phyloP scores from a whole-genome alignment of 2,797 vertebrate species.

The Petrocephalus sullivani region DNA sequence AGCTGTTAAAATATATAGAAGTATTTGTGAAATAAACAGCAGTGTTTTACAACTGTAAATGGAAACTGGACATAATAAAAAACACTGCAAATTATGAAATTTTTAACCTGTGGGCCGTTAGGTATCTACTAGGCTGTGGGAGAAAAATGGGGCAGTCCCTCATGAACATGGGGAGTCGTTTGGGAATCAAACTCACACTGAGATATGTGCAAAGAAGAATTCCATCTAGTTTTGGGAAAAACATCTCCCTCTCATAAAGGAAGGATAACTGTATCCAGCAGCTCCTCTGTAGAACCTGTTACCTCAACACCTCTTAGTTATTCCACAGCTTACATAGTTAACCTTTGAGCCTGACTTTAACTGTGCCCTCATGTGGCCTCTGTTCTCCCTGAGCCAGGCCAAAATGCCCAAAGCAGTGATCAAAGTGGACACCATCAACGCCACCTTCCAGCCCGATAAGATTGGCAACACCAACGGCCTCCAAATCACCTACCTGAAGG shows the following conservation, averaged over 20 bases:
- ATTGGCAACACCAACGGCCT: slow-evolving; percentile 75
- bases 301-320: neutral
- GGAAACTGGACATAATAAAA: neutral
- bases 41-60: too few relatives aligned
- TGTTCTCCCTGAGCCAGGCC: slow-evolving; percentile 52
- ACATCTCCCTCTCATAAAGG: neutral
- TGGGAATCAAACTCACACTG: too few relatives aligned
- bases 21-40: neutral
- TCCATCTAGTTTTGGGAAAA: neutral
- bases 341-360: neutral
- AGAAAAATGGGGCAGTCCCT: neutral
- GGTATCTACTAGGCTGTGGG: neutral
- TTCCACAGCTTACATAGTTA: neutral
- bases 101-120: neutral
- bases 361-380: neutral
- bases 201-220: neutral
- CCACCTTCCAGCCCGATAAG: slow-evolving; percentile 81
- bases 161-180: neutral
- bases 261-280: neutral
- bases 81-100: neutral
- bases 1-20: neutral
- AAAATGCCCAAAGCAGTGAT: slow-evolving; percentile 81
- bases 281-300: neutral
- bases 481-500: slow-evolving; percentile 85
- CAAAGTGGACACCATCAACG: slow-evolving; percentile 81